Conservation (phyloP, 2,797 vertebrate species). For the Oryzias sinensis region DNA sequence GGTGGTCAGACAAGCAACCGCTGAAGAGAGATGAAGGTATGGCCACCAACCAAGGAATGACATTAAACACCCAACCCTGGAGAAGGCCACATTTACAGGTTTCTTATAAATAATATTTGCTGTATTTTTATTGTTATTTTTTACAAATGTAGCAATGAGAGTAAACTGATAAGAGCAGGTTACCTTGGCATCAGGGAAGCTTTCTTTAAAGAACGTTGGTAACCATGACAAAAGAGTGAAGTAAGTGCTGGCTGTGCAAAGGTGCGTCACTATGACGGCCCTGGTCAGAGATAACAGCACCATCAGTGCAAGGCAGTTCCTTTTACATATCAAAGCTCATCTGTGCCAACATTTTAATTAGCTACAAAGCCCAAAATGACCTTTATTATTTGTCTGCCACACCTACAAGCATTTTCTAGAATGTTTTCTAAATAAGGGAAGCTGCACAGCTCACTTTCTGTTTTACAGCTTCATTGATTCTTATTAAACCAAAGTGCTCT, state of each 20-base stretch:
- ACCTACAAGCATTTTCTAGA: too few species aligned
- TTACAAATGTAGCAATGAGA: not conserved
- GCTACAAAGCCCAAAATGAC: too few species aligned
- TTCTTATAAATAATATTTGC: not conserved
- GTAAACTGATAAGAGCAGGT: slow-evolving; percentile 5
- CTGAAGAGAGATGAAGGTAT: slow-evolving; percentile 89
- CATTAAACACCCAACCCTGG: slow-evolving; percentile 97
- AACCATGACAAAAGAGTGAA: slow-evolving; percentile 96
- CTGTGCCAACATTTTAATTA: slow-evolving; percentile 5
- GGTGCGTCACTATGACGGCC: slow-evolving; percentile 90
- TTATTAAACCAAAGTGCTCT: slow-evolving; percentile 39
- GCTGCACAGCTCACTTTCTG: too few species aligned
- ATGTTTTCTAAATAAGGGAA: not conserved
- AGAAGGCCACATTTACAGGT: slow-evolving; percentile 17
- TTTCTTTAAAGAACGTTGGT: slow-evolving; percentile 94
- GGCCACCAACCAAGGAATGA: slow-evolving; percentile 94
- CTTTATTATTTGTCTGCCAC: too few species aligned
- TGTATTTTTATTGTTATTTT: too few species aligned
- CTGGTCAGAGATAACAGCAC: slow-evolving; percentile 58
- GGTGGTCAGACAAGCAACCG: slow-evolving; percentile 90
- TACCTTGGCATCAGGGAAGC: slow-evolving; percentile 91
- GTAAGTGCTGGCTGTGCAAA: slow-evolving; percentile 89
- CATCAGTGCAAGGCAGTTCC: not conserved
- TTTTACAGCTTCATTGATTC: too few species aligned
- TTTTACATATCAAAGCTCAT: not conserved